phyloP scores from a whole-genome alignment of 1,140 invertebrate genomes.

The Phymastichus coffea region DNA sequence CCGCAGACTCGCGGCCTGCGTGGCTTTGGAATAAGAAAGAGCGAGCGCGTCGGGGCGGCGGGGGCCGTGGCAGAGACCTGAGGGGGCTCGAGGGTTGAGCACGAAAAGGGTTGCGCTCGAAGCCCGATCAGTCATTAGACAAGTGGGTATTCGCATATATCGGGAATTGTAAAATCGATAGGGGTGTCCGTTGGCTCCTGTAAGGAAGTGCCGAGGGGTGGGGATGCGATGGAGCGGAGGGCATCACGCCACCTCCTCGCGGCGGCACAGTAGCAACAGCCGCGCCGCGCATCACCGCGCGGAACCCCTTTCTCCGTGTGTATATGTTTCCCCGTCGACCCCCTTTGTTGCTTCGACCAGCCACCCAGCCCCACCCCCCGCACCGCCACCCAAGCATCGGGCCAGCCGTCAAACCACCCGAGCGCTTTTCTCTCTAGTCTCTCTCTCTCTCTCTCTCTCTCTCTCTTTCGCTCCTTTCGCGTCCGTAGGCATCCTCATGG shows the following conservation, averaged over 20 bases:
- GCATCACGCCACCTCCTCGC: slow-evolving; percentile 36
- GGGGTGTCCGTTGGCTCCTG: slow-evolving; percentile 56
- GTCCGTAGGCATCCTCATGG: no score
- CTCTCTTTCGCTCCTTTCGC: slow-evolving; percentile 50
- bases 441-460: slow-evolving; percentile 23
- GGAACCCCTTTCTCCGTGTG: no score
- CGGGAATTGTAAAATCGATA: slow-evolving; percentile 60
- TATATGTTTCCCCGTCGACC: slow-evolving; percentile 13
- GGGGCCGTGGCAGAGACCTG: no score
- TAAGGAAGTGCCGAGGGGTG: slow-evolving; percentile 45
- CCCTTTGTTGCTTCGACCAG: slow-evolving; percentile 4
- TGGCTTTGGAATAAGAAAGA: no score
- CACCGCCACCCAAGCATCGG: slow-evolving; percentile 18
- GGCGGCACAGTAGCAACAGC: no score
- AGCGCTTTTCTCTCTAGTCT: slow-evolving; percentile 28
- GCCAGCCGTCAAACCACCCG: no score
- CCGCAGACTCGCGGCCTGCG: no score
- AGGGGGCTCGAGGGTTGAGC: no score
- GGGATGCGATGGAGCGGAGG: slow-evolving; percentile 50
- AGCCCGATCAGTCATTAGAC: slow-evolving; percentile 59
- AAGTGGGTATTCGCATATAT: slow-evolving; percentile 58
- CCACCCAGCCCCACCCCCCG: slow-evolving; percentile 21
- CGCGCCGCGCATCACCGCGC: no score
- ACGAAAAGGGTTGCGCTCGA: slow-evolving; percentile 37
- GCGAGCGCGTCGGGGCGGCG: no score